These are phyloP conservation scores for Tethya wilhelma DNA, from an alignment of 37 sponge, comb jelly and placozoan species.

Conservation along the genomic window DNA sequence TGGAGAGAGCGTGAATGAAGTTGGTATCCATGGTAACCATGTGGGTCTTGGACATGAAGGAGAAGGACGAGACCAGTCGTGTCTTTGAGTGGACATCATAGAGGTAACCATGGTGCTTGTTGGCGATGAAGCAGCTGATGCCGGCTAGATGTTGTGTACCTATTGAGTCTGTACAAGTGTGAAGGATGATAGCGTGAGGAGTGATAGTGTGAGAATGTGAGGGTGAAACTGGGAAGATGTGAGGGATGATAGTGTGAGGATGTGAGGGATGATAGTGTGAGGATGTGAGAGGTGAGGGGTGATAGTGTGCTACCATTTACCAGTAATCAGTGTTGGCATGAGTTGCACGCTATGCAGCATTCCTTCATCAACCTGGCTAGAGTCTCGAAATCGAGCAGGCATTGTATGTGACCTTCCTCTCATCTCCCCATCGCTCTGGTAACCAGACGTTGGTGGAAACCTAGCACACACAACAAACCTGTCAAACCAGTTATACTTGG, in stretches of 20 bases:
- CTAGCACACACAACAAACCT: background rate
- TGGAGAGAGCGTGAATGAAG: constrained; percentile 57
- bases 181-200: constrained; percentile 10
- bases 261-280: background rate
- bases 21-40: constrained; percentile 4
- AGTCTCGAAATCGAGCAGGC: background rate
- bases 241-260: background rate
- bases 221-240: background rate
- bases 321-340: constrained; percentile 25
- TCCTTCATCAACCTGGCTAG: background rate
- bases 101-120: constrained; percentile 44
- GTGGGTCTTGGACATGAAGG: constrained; percentile 45
- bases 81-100: constrained; percentile 49
- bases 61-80: constrained; percentile 31
- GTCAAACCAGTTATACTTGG: background rate
- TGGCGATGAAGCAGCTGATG: constrained; percentile 58
- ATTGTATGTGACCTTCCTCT: background rate
- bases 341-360: constrained; percentile 52
- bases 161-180: constrained; percentile 1
- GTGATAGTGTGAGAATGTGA: background rate
- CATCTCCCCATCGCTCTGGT: background rate
- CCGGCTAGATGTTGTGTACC: constrained; percentile 29
- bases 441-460: background rate
- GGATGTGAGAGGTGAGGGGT: background rate
- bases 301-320: background rate